Evolutionary conservation across 2,797 vertebrate species (phyloP).

Genomic region (Huso huso): DNA sequence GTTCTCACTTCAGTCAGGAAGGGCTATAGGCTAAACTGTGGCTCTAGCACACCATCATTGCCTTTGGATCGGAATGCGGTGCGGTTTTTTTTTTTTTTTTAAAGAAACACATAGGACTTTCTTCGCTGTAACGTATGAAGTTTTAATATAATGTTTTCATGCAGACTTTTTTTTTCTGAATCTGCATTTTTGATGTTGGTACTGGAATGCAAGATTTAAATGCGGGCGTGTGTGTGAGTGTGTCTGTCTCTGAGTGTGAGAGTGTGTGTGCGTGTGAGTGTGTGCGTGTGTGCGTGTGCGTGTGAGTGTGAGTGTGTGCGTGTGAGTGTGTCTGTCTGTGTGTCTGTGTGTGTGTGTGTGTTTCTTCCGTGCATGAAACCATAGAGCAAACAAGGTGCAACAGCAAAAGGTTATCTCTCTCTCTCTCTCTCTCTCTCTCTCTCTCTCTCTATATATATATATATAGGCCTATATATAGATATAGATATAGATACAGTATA

Average conservation of each 20-base stretch:
- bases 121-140: too few relatives aligned
- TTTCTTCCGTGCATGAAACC: not conserved
- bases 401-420: not conserved
- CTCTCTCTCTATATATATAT: too few relatives aligned
- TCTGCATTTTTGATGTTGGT: too few relatives aligned
- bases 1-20: not conserved
- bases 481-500: too few relatives aligned
- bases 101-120: not conserved
- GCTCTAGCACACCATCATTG: too few relatives aligned
- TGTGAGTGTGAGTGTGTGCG: not conserved
- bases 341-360: not conserved
- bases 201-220: not conserved
- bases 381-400: not conserved
- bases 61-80: conserved; percentile 7
- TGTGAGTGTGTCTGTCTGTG: not conserved
- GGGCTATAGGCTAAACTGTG: too few relatives aligned
- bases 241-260: not conserved
- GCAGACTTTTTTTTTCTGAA: too few relatives aligned
- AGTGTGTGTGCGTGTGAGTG: not conserved
- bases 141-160: too few relatives aligned
- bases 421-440: too few relatives aligned
- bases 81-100: conserved; percentile 26
- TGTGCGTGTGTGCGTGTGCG: not conserved
- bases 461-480: too few relatives aligned
- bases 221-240: conserved; percentile 6